Base-by-base conservation (phyloP, 2,888 invertebrate species). In the Laothoe populi region DNA sequence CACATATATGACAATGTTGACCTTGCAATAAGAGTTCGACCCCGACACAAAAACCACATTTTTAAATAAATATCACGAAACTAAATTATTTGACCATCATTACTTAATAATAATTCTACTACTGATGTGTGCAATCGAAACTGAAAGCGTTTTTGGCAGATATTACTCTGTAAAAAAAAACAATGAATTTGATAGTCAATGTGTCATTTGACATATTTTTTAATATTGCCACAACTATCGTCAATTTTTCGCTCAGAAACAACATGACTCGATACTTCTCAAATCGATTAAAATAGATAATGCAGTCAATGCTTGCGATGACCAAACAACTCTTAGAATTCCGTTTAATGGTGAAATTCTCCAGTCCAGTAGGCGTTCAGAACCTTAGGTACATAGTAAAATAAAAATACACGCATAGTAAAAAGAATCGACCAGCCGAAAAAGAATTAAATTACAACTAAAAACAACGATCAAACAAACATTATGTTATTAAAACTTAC, bases 381-480 rank as follows among this genome's bases (percentile, higher is more conserved):
- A 69, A 65, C 69, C 67, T 69, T 69, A 75, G 70, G 53, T 53
- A 53, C 35, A 35, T 53, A 53, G 53, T 35, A 75, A 65, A 66
- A 67, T 63, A 58, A 67, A 64, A 66, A 63, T 38, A 58, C 23
- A 67, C 68, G 61, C 68, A 69, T 69, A 68, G 63, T 64, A 67
- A 72, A 68, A 73, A 66, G 64, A 69, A 72, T 70, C 73, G 78
- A 77, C 73, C 77, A 76, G 74, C 74, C 77, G 75, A 72, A 68
- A 75, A 74, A 7, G 44, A 62, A 74, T 69, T 77, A 77, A 81
- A 79, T 78, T 78, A 82, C 63, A 86, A 84, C 82, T 83, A 85
- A 85, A 79, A 85, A 83, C 83, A 88, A 88, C 82, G 79, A 81
- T 74, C 78, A 84, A 85, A 83, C 84, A 83, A 85, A 83, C 76